Evolutionary conservation across 2,113 vertebrate genomes (phyloP).

Genomic region (Hypanus sabinus): DNA sequence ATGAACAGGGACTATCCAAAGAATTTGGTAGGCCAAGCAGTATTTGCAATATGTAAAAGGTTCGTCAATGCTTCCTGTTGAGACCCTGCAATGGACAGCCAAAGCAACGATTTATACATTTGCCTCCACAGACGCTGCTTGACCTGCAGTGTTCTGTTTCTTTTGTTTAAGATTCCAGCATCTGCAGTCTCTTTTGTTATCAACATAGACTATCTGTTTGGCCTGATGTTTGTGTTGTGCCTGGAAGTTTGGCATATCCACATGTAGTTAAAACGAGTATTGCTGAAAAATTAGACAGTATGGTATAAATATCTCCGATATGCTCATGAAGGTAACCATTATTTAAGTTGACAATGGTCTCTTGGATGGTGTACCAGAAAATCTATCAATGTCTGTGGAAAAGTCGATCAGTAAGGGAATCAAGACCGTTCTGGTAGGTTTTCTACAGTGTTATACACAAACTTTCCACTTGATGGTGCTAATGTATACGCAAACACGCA

Average conservation of each 20-base stretch:
- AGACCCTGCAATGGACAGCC: no score
- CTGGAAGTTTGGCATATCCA: background rate
- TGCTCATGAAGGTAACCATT: no score
- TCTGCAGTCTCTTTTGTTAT: no score
- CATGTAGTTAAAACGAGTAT: background rate
- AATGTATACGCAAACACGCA: background rate
- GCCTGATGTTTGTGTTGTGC: background rate
- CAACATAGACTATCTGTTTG: no score
- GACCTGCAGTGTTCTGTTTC: no score
- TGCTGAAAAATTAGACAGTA: background rate
- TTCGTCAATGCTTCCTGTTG: no score
- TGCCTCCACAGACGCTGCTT: no score
- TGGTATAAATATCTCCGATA: background rate
- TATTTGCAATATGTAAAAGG: no score
- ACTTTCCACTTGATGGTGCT: background rate
- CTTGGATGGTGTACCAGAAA: background rate
- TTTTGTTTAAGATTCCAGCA: no score
- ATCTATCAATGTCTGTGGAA: background rate
- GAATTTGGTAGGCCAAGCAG: no score
- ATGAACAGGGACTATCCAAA: background rate
- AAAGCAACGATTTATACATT: no score
- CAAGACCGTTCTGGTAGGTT: background rate
- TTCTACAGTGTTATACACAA: background rate
- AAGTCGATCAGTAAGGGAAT: background rate
- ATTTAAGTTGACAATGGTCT: background rate